phyloP scores from a whole-genome alignment of 2,113 vertebrate species.

The Anarrhichthys ocellatus region DNA sequence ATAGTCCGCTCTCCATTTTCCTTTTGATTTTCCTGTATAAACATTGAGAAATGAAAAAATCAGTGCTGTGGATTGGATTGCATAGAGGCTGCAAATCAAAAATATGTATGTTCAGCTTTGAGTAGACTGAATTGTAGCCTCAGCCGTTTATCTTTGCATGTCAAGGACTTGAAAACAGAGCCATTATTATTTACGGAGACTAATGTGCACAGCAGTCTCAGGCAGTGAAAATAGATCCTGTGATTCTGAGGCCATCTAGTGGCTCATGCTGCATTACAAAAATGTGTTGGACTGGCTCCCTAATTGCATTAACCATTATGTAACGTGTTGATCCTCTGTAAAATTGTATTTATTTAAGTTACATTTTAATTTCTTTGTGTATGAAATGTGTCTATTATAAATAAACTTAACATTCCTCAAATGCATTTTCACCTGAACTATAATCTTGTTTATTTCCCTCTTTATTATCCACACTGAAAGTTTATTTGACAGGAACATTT shows the following conservation, averaged over 20 bases:
- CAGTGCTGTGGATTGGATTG: not conserved
- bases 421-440: not conserved
- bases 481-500: not conserved
- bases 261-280: slow-evolving; percentile 21
- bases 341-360: not conserved
- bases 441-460: not conserved
- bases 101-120: not conserved
- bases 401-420: slow-evolving; percentile 1
- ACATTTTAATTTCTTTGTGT: not conserved
- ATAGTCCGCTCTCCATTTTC: not conserved
- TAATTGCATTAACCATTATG: slow-evolving; percentile 41
- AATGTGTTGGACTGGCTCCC: not conserved
- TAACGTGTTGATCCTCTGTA: slow-evolving; percentile 34
- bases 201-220: not conserved
- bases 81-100: not conserved
- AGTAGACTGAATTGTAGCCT: not conserved
- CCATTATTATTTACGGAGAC: not conserved
- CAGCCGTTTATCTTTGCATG: slow-evolving; percentile 12
- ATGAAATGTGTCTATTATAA: not conserved
- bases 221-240: not conserved
- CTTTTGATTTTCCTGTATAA: not conserved
- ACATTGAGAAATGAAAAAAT: not conserved
- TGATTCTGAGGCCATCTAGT: slow-evolving; percentile 67
- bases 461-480: not conserved
- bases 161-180: not conserved